These are phyloP conservation scores for Sebastes umbrosus DNA, from an alignment of 2,797 vertebrate genomes.

Conservation along the genomic window DNA sequence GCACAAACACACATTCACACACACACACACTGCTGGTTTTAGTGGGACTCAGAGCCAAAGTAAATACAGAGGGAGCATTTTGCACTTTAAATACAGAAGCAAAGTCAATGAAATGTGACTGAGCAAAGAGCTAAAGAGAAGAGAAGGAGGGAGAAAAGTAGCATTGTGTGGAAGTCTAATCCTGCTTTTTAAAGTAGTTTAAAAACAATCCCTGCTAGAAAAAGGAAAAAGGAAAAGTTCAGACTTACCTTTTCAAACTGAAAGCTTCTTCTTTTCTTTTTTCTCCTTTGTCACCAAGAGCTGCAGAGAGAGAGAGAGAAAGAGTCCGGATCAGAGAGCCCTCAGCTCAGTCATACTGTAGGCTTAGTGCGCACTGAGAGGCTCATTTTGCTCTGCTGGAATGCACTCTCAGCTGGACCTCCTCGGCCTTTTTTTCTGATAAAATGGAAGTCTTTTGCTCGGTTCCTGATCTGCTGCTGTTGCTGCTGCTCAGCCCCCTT, in stretches of 20 bases:
- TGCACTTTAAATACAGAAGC: constrained; percentile 47
- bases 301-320: constrained; percentile 23
- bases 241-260: constrained; percentile 66
- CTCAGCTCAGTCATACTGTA: constrained; percentile 59
- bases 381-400: constrained; percentile 68
- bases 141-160: not conserved
- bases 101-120: constrained; percentile 38
- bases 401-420: constrained; percentile 46
- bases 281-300: constrained; percentile 37
- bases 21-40: constrained; percentile 4
- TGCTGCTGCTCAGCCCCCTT: constrained; percentile 22
- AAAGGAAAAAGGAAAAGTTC: constrained; percentile 3
- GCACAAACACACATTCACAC: constrained; percentile 11
- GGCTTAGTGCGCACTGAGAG: constrained; percentile 53
- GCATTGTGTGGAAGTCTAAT: constrained; percentile 38
- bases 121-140: constrained; percentile 13
- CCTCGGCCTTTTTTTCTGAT: not conserved
- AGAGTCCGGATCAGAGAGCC: constrained; percentile 51
- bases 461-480: constrained; percentile 10
- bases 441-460: not conserved
- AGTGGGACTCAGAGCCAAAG: constrained; percentile 50
- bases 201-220: not conserved
- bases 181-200: constrained; percentile 29
- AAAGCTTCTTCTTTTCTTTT: not conserved
- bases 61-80: constrained; percentile 64